A percentile compares a stretch with the other conserved stretches of the same genome.
phyloP scores from a whole-genome alignment of 2,888 invertebrate genomes.

The Drosophila dives region DNA sequence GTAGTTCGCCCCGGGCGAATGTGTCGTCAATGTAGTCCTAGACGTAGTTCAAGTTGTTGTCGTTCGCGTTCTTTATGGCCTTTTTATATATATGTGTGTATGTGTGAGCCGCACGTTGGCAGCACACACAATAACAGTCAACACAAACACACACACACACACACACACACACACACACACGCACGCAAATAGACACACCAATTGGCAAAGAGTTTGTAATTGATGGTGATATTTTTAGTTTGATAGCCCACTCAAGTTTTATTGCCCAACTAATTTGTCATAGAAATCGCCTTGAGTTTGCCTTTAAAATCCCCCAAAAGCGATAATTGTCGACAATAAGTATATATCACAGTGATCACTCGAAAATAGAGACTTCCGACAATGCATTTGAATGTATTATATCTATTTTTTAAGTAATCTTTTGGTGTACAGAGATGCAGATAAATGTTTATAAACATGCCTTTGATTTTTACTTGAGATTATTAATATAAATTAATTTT shows the following conservation, averaged over 20 bases:
- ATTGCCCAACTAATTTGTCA: conserved; percentile 83
- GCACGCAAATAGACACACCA: conserved; percentile 20
- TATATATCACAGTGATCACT: background rate
- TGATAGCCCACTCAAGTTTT: conserved; percentile 77
- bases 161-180: conserved; percentile 14
- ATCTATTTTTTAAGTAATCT: background rate
- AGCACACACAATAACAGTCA: conserved; percentile 31
- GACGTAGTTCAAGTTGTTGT: conserved; percentile 60
- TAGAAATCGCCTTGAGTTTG: conserved; percentile 39
- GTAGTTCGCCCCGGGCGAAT: conserved; percentile 47
- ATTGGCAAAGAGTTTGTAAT: conserved; percentile 49
- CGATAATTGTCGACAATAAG: conserved; percentile 48
- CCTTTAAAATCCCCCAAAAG: conserved; percentile 22
- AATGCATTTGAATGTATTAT: background rate
- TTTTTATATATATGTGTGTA: conserved; percentile 55
- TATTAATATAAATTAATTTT: too few species aligned
- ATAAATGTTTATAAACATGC: background rate
- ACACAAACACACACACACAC: conserved; percentile 10
- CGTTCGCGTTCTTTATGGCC: conserved; percentile 74
- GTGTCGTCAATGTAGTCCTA: conserved; percentile 53
- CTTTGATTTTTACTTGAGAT: too few species aligned
- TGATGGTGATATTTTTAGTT: conserved; percentile 63
- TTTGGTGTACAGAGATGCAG: background rate
- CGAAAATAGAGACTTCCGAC: too few species aligned
- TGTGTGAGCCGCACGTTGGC: conserved; percentile 50